Evolutionary conservation across 2,113 vertebrate species (phyloP).

Genomic region (Pelobates fuscus): DNA sequence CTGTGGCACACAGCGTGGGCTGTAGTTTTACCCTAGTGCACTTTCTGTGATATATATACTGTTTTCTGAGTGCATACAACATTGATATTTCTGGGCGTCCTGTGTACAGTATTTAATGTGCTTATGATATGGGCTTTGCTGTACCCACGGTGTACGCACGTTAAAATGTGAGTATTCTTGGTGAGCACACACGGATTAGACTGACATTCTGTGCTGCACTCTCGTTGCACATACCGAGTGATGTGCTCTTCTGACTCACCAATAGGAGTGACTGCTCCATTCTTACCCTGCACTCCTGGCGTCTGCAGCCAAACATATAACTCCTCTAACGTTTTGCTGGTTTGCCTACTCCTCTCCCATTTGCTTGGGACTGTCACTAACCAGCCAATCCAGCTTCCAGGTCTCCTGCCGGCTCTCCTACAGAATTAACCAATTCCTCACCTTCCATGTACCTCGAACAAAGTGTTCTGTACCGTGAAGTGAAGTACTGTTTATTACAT

Average conservation of each 20-base stretch:
- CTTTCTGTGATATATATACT: too few relatives aligned
- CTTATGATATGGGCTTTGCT: too few relatives aligned
- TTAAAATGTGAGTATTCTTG: too few relatives aligned
- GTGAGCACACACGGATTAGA: too few relatives aligned
- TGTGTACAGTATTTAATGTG: too few relatives aligned
- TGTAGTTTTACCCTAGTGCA: too few relatives aligned
- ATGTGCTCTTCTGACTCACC: neutral
- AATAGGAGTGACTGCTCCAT: conserved; percentile 48
- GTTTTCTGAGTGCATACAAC: too few relatives aligned
- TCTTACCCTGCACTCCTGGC: conserved; percentile 57
- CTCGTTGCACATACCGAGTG: neutral
- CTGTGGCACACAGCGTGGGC: too few relatives aligned
- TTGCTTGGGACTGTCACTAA: conserved; percentile 53
- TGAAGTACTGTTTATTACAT: neutral
- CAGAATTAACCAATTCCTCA: conserved; percentile 34
- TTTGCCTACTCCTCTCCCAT: conserved; percentile 58
- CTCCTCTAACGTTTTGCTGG: conserved; percentile 29
- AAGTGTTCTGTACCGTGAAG: neutral
- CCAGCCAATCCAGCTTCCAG: conserved; percentile 62
- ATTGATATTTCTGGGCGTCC: too few relatives aligned
- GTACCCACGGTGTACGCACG: too few relatives aligned
- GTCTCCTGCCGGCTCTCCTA: conserved; percentile 11
- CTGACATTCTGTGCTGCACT: too few relatives aligned
- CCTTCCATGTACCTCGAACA: neutral
- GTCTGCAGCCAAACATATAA: conserved; percentile 37